Percentiles rank a stretch among this genome's conserved stretches.
Evolutionary conservation across 2,888 invertebrate species (phyloP).

Genomic region (Oscheius myriophilus): DNA sequence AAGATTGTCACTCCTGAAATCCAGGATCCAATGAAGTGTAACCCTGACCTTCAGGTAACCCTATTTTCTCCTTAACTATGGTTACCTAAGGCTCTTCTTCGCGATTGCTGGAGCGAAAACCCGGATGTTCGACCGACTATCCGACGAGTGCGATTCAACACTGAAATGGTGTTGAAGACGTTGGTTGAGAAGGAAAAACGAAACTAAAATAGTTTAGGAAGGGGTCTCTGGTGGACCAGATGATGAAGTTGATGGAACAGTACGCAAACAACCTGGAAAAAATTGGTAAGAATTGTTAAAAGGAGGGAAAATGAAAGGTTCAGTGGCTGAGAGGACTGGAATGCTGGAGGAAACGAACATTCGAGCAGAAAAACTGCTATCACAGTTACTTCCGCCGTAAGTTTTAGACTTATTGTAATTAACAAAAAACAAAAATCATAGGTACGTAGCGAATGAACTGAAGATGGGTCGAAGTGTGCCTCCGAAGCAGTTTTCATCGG

Average conservation of each 20-base stretch:
- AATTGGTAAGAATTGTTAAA: neutral
- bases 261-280: slow-evolving; percentile 70
- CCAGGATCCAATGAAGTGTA: slow-evolving; percentile 62
- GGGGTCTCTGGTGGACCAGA: slow-evolving; percentile 65
- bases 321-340: slow-evolving; percentile 68
- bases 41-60: slow-evolving; percentile 60
- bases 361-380: slow-evolving; percentile 65
- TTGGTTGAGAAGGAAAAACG: slow-evolving; percentile 27
- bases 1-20: slow-evolving; percentile 60
- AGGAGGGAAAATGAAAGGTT: slow-evolving; percentile 2
- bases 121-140: slow-evolving; percentile 68
- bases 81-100: slow-evolving; percentile 49
- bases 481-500: slow-evolving; percentile 60
- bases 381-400: slow-evolving; percentile 62
- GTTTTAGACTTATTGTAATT: slow-evolving; percentile 2
- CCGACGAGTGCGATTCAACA: slow-evolving; percentile 67
- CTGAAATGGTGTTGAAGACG: slow-evolving; percentile 67
- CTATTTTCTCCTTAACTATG: neutral
- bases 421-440: no score
- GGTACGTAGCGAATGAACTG: slow-evolving; percentile 66
- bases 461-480: slow-evolving; percentile 66
- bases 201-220: slow-evolving; percentile 34
- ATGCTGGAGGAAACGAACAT: slow-evolving; percentile 69
- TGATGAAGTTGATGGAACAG: slow-evolving; percentile 66
- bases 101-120: slow-evolving; percentile 68